A percentile compares a stretch with the other conserved stretches of the same genome.
Conservation (phyloP, 2,113 vertebrate genomes). For the Motacilla alba region DNA sequence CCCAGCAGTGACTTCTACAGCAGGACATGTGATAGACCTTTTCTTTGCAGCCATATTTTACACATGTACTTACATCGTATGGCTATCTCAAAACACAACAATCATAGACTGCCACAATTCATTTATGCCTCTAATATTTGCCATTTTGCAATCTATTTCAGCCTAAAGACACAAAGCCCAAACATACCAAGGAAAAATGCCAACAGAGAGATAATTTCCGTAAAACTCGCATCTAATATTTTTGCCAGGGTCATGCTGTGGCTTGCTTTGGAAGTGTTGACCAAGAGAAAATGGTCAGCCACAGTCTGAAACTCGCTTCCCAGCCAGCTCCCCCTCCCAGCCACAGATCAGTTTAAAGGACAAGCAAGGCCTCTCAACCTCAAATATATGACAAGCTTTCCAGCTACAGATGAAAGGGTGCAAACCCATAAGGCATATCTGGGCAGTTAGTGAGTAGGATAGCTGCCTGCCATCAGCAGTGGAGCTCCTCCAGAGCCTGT, state of each 20-base stretch:
- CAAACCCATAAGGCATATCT: neutral
- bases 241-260: neutral
- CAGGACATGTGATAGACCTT: neutral
- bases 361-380: neutral
- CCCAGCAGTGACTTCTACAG: neutral
- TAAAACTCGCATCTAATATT: neutral
- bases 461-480: neutral
- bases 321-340: neutral
- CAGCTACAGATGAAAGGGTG: neutral
- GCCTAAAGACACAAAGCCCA: neutral
- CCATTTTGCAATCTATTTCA: neutral
- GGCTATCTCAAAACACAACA: neutral
- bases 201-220: neutral
- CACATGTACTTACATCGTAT: accelerated
- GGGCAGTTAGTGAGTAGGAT: neutral
- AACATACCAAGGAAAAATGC: neutral
- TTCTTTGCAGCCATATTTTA: neutral
- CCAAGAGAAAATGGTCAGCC: neutral
- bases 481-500: neutral
- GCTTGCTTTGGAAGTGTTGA: neutral
- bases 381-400: neutral
- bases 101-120: neutral
- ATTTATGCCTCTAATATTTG: neutral
- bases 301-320: neutral
- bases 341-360: neutral